Evolutionary conservation across 2,113 vertebrate genomes (phyloP).

Genomic region (Drymodes brunneopygia): DNA sequence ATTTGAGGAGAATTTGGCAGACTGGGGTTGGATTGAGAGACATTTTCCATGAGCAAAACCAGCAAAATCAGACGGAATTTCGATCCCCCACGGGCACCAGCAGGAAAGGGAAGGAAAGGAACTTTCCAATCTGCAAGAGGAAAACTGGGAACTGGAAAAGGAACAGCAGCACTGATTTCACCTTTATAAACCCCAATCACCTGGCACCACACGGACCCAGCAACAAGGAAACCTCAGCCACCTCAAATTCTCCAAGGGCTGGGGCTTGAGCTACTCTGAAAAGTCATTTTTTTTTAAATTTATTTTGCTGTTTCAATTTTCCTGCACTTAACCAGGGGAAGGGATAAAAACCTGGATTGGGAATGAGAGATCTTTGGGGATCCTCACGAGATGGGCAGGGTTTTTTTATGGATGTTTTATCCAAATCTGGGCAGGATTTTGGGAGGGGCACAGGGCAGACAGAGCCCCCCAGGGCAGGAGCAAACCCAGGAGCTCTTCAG

Average conservation of each 20-base stretch:
- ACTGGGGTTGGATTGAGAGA: background rate
- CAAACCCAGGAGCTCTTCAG: background rate
- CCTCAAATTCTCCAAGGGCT: background rate
- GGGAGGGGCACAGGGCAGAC: background rate
- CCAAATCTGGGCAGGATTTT: background rate
- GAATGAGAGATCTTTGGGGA: background rate
- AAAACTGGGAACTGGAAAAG: background rate
- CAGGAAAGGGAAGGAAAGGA: background rate
- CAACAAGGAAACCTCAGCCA: background rate
- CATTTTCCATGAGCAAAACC: conserved; percentile 4
- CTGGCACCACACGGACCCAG: background rate
- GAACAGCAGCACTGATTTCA: background rate
- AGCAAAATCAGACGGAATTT: conserved; percentile 39
- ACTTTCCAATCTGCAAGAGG: background rate
- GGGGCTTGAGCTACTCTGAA: background rate
- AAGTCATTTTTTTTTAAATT: background rate
- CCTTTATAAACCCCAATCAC: background rate
- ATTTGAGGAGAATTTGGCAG: background rate
- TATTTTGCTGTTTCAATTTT: background rate
- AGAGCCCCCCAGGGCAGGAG: background rate
- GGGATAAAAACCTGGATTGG: background rate
- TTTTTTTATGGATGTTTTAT: background rate
- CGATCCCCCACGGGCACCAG: background rate
- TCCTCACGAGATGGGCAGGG: background rate
- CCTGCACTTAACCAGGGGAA: background rate